Percentiles rank a stretch among this genome's conserved stretches.
Evolutionary conservation across 2,113 vertebrate species (phyloP).

Genomic region (Chrysochloris asiatica): DNA sequence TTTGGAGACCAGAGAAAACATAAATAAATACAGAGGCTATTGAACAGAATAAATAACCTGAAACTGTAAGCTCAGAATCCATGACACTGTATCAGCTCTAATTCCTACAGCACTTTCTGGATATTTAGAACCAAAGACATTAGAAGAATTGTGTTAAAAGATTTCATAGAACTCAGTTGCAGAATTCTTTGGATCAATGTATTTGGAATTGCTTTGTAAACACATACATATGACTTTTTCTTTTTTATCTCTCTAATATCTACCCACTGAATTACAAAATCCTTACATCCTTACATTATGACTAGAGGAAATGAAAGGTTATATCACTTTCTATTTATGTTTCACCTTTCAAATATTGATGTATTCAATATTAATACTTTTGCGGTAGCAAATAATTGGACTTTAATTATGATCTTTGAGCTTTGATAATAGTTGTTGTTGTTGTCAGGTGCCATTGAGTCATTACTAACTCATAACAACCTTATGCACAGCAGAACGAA

Average conservation of each 20-base stretch:
- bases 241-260: background rate
- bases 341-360: background rate
- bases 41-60: constrained; percentile 65
- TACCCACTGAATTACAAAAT: constrained; percentile 37
- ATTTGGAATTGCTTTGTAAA: constrained; percentile 50
- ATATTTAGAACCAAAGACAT: constrained; percentile 48
- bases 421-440: too few species aligned
- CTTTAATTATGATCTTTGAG: background rate
- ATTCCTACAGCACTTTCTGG: constrained; percentile 30
- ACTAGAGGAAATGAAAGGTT: background rate
- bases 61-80: constrained; percentile 4
- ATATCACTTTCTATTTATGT: background rate
- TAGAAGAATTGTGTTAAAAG: constrained; percentile 18
- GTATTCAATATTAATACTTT: background rate
- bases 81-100: constrained; percentile 28
- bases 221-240: background rate
- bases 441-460: too few species aligned
- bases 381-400: background rate
- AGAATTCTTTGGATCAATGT: constrained; percentile 46
- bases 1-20: constrained; percentile 35
- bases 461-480: too few species aligned
- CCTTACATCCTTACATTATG: background rate
- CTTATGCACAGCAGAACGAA: too few species aligned
- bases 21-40: constrained; percentile 55
- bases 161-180: constrained; percentile 26